Conservation (phyloP, 2,797 vertebrate genomes). For the Lagorchestes hirsutus region DNA sequence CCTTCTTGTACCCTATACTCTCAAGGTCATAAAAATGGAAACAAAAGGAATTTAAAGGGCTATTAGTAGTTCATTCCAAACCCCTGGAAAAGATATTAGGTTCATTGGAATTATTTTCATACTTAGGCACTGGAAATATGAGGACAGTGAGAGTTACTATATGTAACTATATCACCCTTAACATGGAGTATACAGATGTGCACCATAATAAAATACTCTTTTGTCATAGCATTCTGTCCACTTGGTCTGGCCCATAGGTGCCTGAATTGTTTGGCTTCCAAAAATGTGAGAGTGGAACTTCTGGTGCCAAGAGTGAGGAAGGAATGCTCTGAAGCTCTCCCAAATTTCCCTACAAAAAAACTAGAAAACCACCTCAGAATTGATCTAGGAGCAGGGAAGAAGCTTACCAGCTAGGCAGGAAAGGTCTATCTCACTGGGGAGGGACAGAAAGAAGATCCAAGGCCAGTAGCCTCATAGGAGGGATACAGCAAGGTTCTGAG, state of each 20-base stretch:
- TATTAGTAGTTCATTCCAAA: slow-evolving; percentile 18
- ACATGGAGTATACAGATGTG: slow-evolving; percentile 36
- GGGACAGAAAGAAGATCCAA: no score
- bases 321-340: slow-evolving; percentile 2
- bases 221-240: neutral
- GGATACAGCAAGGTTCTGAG: no score
- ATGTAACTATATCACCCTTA: neutral
- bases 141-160: slow-evolving; percentile 48
- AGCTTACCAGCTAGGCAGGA: no score
- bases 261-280: neutral
- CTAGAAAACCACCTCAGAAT: no score
- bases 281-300: neutral
- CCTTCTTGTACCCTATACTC: neutral
- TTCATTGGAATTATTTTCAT: slow-evolving; percentile 51
- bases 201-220: neutral
- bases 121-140: slow-evolving; percentile 12
- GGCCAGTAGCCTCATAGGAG: no score
- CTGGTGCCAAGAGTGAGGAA: neutral
- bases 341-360: no score
- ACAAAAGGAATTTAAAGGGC: slow-evolving; percentile 64
- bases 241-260: neutral
- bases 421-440: no score
- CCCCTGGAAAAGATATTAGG: slow-evolving; percentile 35
- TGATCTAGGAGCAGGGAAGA: no score
- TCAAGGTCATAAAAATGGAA: slow-evolving; percentile 60